Evolutionary conservation across 2,888 invertebrate species (phyloP), one percentile per base, ranked within the genome.

Genomic region (Bembecia ichneumoniformis): DNA sequence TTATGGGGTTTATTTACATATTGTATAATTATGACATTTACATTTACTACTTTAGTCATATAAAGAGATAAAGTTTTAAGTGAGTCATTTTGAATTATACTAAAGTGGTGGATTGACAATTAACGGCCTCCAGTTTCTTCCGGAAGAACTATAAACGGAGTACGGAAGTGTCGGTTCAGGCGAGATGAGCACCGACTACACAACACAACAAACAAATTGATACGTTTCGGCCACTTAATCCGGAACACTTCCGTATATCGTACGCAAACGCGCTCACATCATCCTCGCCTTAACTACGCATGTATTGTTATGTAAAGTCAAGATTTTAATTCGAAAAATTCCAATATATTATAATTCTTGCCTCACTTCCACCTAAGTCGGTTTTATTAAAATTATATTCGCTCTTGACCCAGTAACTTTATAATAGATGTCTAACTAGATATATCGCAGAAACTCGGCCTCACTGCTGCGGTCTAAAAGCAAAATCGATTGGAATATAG

Each of bases 131-230:
- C 68, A 57, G 63, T 58, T 58, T 76, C 78, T 82, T 84, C 84
- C 84, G 84, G 61, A 60, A 69, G 56, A 66, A 71, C 82, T 82
- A 81, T 81, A 83, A 77, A 76, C 74, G 74, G 82, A 72, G 59
- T 64, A 71, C 80, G 84, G 84, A 84, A 83, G 75, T 65, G 52
- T 55, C 28, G 28, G 28, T 28, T 28, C 57, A 50, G 55, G 55
- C 57, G 57, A 58, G 64, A 64, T 69, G 64, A 63, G 72, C 68
- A 49, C 50, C 47, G 52, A 46, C 20, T 40, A 13, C 35, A 36
- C 50, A 44, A 28, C 34, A 43, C 45, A 16, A 15, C 15, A 16
- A 44, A 44, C 44, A 44, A n/a, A 16, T 15, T 28, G 28, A 16
- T 15, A 44, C 44, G 44, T 44, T 16, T 15, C 15, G 13, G 15